Conservation (phyloP, 2,888 invertebrate genomes). For the Drosophila crucigera region DNA sequence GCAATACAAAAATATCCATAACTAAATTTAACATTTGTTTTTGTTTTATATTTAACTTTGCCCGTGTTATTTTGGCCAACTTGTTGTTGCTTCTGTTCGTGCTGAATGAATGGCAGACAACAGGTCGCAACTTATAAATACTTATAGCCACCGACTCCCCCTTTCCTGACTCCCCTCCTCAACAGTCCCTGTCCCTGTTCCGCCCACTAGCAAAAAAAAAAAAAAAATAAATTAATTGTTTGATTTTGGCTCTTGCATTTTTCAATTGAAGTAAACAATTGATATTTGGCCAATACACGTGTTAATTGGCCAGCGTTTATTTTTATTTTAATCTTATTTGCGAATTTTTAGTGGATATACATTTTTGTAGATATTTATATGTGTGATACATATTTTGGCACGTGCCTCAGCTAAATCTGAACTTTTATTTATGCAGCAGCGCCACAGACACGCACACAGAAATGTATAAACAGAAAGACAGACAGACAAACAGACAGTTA, state of each 20-base stretch:
- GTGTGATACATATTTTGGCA: conserved; percentile 62
- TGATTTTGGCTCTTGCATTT: conserved; percentile 41
- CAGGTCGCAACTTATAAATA: conserved; percentile 70
- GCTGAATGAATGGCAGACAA: conserved; percentile 71
- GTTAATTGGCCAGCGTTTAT: conserved; percentile 46
- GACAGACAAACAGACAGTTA: conserved; percentile 12
- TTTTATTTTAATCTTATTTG: conserved; percentile 43
- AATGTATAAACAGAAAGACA: conserved; percentile 19
- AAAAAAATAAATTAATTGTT: conserved; percentile 47
- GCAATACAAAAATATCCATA: conserved; percentile 68
- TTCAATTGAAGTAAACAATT: conserved; percentile 63
- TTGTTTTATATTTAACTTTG: conserved; percentile 77
- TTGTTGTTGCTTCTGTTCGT: conserved; percentile 47
- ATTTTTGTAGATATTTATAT: conserved; percentile 35
- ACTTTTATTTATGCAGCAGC: conserved; percentile 42
- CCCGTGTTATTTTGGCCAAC: conserved; percentile 66
- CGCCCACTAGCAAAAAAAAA: conserved; percentile 2
- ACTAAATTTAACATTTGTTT: conserved; percentile 80
- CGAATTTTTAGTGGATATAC: conserved; percentile 18
- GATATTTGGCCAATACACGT: conserved; percentile 47
- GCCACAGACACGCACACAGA: conserved; percentile 10
- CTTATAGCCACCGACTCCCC: conserved; percentile 38
- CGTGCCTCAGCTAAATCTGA: conserved; percentile 71
- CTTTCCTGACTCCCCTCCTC: conserved; percentile 6
- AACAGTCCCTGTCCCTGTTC: conserved; percentile 1